Percentiles rank a stretch among this genome's conserved stretches.
phyloP scores from a whole-genome alignment of 2,113 vertebrate genomes.

The Amia ocellicauda region DNA sequence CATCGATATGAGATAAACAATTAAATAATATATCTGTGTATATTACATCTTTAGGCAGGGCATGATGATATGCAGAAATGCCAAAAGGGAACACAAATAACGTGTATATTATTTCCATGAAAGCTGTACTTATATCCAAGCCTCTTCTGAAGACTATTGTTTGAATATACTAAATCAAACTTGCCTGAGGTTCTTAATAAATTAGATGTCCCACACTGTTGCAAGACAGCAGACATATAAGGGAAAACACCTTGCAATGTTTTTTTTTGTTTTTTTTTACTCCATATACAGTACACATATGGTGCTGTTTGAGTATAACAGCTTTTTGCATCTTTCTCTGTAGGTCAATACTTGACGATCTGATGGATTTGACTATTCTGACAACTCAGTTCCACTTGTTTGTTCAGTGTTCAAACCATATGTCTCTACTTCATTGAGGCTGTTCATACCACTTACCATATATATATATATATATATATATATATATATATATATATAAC shows the following conservation, averaged over 20 bases:
- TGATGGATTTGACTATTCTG: slow-evolving; percentile 20
- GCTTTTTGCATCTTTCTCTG: background rate
- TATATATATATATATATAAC: no score
- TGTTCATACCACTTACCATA: slow-evolving; percentile 9
- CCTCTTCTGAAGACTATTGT: background rate
- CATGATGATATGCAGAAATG: background rate
- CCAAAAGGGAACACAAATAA: slow-evolving; percentile 5
- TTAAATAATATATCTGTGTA: slow-evolving; percentile 16
- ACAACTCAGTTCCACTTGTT: slow-evolving; percentile 18
- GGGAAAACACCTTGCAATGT: slow-evolving; percentile 8
- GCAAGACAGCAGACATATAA: slow-evolving; percentile 1
- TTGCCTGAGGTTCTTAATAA: slow-evolving; percentile 16
- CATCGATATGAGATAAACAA: slow-evolving; percentile 4
- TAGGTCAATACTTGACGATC: slow-evolving; percentile 18
- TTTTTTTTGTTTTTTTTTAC: background rate
- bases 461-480: slow-evolving; percentile 1
- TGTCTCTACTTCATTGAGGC: slow-evolving; percentile 39
- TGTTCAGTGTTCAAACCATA: slow-evolving; percentile 14
- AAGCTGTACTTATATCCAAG: background rate
- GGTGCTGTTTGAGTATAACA: background rate
- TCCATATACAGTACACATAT: background rate
- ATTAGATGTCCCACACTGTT: slow-evolving; percentile 8
- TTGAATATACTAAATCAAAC: slow-evolving; percentile 6
- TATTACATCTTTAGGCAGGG: slow-evolving; percentile 9
- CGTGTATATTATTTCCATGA: slow-evolving; percentile 17